Evolutionary conservation across 2,797 vertebrate genomes (phyloP).

Genomic region (Acanthurus leucopareius): DNA sequence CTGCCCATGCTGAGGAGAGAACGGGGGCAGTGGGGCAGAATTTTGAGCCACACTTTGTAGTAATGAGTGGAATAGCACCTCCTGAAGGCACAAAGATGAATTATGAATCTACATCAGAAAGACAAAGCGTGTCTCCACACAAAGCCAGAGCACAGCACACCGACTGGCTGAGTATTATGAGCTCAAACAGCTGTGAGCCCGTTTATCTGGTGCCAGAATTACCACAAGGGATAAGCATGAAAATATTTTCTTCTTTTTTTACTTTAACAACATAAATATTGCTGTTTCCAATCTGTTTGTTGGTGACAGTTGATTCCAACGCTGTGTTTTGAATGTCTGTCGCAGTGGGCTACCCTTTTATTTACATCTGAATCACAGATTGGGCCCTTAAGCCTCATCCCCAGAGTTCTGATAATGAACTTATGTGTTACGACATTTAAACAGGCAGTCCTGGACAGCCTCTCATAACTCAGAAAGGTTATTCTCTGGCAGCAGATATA

Average conservation of each 20-base stretch:
- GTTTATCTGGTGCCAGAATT: slow-evolving; percentile 49
- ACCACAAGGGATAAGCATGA: neutral
- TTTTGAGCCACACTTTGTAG: no score
- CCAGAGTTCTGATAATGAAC: slow-evolving; percentile 71
- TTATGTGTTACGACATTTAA: slow-evolving; percentile 79
- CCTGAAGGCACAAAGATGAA: slow-evolving; percentile 60
- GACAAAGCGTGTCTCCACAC: slow-evolving; percentile 53
- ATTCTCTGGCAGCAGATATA: slow-evolving; percentile 76
- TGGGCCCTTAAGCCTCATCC: slow-evolving; percentile 62
- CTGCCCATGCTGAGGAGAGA: neutral
- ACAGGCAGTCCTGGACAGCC: slow-evolving; percentile 64
- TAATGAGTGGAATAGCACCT: slow-evolving; percentile 55
- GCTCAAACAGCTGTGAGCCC: slow-evolving; percentile 35
- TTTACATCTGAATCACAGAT: slow-evolving; percentile 64
- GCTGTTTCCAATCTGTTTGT: slow-evolving; percentile 19
- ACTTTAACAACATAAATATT: slow-evolving; percentile 24
- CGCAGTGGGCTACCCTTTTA: slow-evolving; percentile 29
- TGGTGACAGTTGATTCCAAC: neutral
- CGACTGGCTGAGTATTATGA: slow-evolving; percentile 35
- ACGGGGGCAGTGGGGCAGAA: no score
- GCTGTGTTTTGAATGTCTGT: slow-evolving; percentile 21
- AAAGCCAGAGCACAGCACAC: slow-evolving; percentile 25
- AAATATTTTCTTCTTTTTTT: slow-evolving; percentile 28
- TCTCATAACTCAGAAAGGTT: slow-evolving; percentile 82
- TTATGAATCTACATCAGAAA: slow-evolving; percentile 53